These are phyloP conservation scores for Nomada ruficornis DNA, from an alignment of 2,888 invertebrate genomes.

Conservation along the genomic window DNA sequence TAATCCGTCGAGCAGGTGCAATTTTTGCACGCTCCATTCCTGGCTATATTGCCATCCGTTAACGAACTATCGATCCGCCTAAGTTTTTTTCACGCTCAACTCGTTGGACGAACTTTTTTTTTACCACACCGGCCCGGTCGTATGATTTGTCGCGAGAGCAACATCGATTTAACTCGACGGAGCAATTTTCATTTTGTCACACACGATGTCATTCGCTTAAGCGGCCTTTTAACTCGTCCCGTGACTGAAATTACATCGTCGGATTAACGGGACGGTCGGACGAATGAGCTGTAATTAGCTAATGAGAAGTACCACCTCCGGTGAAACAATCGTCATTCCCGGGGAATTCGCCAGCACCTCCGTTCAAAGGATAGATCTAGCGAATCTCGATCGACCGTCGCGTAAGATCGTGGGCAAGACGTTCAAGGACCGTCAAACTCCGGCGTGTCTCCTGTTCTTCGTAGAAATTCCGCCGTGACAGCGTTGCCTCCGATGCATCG, in stretches of 20 bases:
- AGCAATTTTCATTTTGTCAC: constrained; percentile 11
- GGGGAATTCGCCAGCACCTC: background rate
- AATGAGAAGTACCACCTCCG: constrained; percentile 32
- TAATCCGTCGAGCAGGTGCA: constrained; percentile 42
- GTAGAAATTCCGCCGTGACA: background rate
- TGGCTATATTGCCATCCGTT: constrained; percentile 29
- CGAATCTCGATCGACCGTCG: constrained; percentile 24
- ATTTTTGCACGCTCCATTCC: constrained; percentile 49
- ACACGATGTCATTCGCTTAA: constrained; percentile 5
- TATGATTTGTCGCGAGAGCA: constrained; percentile 14
- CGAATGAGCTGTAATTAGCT: constrained; percentile 35
- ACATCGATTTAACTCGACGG: constrained; percentile 19
- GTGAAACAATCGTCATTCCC: constrained; percentile 16
- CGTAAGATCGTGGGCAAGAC: constrained; percentile 27
- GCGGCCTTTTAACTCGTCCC: constrained; percentile 25
- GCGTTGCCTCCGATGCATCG: constrained; percentile 42
- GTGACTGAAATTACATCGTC: constrained; percentile 19
- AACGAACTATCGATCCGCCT: constrained; percentile 32
- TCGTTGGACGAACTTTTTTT: background rate
- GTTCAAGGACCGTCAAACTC: background rate
- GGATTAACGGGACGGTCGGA: constrained; percentile 6
- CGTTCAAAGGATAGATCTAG: background rate
- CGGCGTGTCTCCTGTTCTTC: constrained; percentile 1
- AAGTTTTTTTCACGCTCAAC: background rate
- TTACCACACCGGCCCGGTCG: no score